Evolutionary conservation across 2,113 vertebrate genomes (phyloP).

Genomic region (Corynorhinus townsendii): DNA sequence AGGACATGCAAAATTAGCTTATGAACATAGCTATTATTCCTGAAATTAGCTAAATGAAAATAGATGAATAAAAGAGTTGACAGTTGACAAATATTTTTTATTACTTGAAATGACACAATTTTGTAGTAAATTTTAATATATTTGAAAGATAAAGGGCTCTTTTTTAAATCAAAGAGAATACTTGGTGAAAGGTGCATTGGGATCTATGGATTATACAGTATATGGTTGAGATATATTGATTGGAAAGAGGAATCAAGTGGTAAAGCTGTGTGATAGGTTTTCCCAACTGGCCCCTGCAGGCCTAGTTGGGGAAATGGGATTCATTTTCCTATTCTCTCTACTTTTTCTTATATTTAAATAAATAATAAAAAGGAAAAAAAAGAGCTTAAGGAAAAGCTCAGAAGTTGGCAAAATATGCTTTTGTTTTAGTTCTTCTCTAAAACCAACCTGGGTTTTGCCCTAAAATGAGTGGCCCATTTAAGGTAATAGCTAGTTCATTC

Average conservation of each 20-base stretch:
- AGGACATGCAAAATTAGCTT: background rate
- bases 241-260: background rate
- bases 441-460: background rate
- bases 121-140: background rate
- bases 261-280: background rate
- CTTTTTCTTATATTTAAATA: background rate
- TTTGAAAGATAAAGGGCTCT: background rate
- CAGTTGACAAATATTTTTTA: background rate
- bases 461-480: background rate
- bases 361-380: background rate
- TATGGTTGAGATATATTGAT: background rate
- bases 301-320: too few relatives aligned
- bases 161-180: background rate
- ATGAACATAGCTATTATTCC: background rate
- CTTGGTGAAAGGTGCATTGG: background rate
- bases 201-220: background rate
- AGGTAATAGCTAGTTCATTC: background rate
- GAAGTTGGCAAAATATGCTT: background rate
- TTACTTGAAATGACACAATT: background rate
- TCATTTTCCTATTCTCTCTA: background rate
- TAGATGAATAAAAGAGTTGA: background rate
- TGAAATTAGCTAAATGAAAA: background rate
- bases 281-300: too few relatives aligned
- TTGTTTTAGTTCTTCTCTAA: background rate
- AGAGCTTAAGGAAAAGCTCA: background rate